Evolutionary conservation across 2,797 vertebrate species (phyloP).

Genomic region (Hylomyscus alleni): DNA sequence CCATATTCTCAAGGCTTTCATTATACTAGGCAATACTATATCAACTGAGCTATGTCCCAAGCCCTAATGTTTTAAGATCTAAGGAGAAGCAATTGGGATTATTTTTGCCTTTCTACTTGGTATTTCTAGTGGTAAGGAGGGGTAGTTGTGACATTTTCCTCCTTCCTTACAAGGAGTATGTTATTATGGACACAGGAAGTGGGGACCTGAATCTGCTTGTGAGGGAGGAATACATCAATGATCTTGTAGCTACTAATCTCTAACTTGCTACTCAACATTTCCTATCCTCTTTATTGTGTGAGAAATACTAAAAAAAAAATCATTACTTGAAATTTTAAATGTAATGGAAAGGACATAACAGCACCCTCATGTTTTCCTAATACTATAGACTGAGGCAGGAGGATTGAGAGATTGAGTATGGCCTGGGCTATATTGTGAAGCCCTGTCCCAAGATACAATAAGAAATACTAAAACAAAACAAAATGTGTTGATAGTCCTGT

Average conservation of each 20-base stretch:
- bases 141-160: background rate
- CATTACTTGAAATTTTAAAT: slow-evolving; percentile 40
- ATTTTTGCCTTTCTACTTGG: background rate
- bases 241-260: background rate
- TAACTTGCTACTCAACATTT: background rate
- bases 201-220: too few relatives aligned
- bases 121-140: background rate
- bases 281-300: background rate
- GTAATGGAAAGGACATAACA: background rate
- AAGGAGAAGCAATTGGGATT: background rate
- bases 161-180: background rate
- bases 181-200: background rate
- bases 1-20: background rate
- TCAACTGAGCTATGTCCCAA: background rate
- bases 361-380: background rate
- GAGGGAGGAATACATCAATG: background rate
- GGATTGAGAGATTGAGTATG: background rate
- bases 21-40: too few relatives aligned
- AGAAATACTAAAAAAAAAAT: background rate
- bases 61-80: background rate
- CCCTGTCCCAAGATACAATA: background rate
- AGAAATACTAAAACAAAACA: background rate
- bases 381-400: background rate
- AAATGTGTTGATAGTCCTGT: background rate
- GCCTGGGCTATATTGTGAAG: background rate